These are phyloP conservation scores for Caenorhabditis sp. DNA, from an alignment of 2,888 invertebrate species.

Conservation along the genomic window DNA sequence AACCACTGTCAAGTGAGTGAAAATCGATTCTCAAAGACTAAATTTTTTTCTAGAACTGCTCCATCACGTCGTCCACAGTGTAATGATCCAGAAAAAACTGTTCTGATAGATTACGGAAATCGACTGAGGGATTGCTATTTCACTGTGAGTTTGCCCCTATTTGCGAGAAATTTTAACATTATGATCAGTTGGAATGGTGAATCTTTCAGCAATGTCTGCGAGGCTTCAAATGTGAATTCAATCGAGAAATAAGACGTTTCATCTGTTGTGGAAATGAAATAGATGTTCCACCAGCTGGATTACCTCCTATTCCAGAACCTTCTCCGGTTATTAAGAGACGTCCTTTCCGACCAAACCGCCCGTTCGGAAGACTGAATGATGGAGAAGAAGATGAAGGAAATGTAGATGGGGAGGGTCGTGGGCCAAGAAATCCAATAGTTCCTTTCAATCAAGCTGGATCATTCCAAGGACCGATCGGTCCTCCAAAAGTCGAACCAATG, in stretches of 20 bases:
- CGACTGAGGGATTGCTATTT: constrained; percentile 76
- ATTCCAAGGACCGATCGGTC: constrained; percentile 30
- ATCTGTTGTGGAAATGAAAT: constrained; percentile 75
- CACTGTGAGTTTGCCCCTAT: constrained; percentile 45
- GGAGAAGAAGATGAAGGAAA: constrained; percentile 62
- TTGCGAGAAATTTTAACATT: not conserved
- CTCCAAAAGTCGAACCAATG: constrained; percentile 48
- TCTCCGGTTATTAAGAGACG: constrained; percentile 70
- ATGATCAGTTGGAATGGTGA: too few species aligned
- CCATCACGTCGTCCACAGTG: constrained; percentile 73
- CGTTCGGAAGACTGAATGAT: constrained; percentile 68
- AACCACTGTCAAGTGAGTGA: constrained; percentile 49
- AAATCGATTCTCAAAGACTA: not conserved
- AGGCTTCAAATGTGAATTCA: constrained; percentile 76
- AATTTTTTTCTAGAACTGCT: constrained; percentile 59
- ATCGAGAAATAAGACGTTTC: constrained; percentile 73
- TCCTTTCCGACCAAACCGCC: constrained; percentile 69
- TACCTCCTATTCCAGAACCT: constrained; percentile 73
- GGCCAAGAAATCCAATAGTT: constrained; percentile 48
- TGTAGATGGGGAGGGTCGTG: constrained; percentile 24
- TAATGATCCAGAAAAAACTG: constrained; percentile 72
- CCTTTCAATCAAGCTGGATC: constrained; percentile 21
- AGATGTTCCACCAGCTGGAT: constrained; percentile 72
- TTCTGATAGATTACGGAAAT: constrained; percentile 76
- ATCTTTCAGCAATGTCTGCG: constrained; percentile 71